Conservation (phyloP, 2,888 invertebrate genomes). For the Zygothrica quintamaculata region DNA sequence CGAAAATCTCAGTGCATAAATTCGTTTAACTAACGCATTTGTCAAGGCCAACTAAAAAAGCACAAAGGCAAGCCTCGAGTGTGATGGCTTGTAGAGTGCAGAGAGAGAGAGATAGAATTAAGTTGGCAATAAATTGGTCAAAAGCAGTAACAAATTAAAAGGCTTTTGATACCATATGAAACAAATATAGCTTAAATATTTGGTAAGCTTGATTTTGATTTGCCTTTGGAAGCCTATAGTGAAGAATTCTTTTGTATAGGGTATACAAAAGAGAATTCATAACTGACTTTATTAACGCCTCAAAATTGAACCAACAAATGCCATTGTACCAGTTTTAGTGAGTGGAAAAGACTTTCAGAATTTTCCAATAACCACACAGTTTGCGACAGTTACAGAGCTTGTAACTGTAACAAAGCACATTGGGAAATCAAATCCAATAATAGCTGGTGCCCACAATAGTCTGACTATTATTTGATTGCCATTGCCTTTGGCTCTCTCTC, state of each 20-base stretch:
- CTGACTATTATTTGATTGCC: conserved; percentile 57
- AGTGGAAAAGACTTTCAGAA: conserved; percentile 15
- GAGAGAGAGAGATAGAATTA: conserved; percentile 23
- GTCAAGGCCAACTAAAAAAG: conserved; percentile 38
- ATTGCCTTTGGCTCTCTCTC: conserved; percentile 47
- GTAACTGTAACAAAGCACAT: conserved; percentile 50
- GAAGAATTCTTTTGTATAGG: background rate
- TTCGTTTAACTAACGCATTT: conserved; percentile 65
- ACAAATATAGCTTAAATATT: background rate
- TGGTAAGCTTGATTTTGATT: too few relatives aligned
- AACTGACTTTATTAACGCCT: conserved; percentile 32
- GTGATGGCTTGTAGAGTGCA: too few relatives aligned
- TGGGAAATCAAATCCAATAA: conserved; percentile 65
- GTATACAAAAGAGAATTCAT: conserved; percentile 22
- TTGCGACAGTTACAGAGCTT: conserved; percentile 37
- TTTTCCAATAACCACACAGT: conserved; percentile 35
- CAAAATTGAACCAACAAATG: conserved; percentile 10
- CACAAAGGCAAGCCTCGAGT: too few relatives aligned
- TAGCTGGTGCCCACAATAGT: conserved; percentile 27
- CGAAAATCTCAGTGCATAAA: conserved; percentile 59
- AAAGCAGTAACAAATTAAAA: conserved; percentile 11
- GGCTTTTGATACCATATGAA: background rate
- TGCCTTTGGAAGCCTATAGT: background rate
- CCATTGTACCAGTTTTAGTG: conserved; percentile 13
- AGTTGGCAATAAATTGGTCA: conserved; percentile 41